Evolutionary conservation across 2,797 vertebrate species (phyloP).

Genomic region (Cephalopachus bancanus): DNA sequence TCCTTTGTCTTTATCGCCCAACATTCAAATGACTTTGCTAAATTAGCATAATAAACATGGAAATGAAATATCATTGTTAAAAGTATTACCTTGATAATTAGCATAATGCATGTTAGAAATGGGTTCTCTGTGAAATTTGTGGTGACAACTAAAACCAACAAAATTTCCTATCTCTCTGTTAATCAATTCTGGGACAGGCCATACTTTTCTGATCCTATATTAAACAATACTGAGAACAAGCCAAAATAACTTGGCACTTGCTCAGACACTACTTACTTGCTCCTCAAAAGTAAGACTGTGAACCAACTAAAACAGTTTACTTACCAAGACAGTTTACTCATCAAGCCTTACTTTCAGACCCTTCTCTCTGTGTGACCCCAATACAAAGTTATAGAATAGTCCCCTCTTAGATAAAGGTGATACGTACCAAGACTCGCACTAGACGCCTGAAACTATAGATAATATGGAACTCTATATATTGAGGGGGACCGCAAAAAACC

Average conservation of each 20-base stretch:
- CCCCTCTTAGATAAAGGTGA: neutral
- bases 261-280: neutral
- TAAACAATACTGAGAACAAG: conserved; percentile 28
- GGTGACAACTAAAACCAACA: neutral
- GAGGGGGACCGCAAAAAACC: too few species aligned
- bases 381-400: neutral
- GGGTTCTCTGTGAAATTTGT: neutral
- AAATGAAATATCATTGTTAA: neutral
- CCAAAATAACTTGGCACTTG: neutral
- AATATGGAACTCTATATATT: neutral
- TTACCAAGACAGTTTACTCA: neutral
- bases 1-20: neutral
- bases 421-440: too few species aligned
- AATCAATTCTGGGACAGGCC: neutral
- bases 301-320: neutral
- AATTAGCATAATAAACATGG: neutral
- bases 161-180: neutral
- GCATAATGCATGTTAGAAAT: neutral
- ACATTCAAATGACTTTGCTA: neutral
- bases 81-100: neutral
- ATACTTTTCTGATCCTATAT: neutral
- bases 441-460: too few species aligned
- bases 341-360: neutral
- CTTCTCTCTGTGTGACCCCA: neutral
- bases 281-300: conserved; percentile 9